Percentiles rank a stretch among this genome's conserved stretches.
phyloP scores from a whole-genome alignment of 37 sponge, comb jelly and placozoan genomes.

The Chondrilla cf. caribensis region DNA sequence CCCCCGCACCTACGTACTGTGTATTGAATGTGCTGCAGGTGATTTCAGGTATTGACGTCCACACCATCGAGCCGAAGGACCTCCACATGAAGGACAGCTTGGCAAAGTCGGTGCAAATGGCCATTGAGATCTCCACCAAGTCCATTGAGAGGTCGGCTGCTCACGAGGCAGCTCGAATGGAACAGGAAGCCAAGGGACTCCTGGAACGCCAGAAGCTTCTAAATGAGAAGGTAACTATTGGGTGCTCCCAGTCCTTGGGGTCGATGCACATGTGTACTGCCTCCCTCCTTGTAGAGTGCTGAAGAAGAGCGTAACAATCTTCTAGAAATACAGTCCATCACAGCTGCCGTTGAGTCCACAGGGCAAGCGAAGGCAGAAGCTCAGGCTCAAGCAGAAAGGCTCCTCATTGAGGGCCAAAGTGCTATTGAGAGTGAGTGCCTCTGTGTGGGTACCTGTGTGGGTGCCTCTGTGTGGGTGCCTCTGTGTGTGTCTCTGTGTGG shows the following conservation, averaged over 20 bases:
- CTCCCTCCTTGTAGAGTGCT: conserved; percentile 37
- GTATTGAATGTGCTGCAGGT: no score
- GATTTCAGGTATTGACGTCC: conserved; percentile 88
- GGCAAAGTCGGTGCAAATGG: conserved; percentile 93
- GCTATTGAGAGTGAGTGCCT: conserved; percentile 74
- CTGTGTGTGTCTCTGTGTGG: no score
- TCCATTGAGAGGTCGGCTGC: conserved; percentile 81
- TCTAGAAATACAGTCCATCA: conserved; percentile 82
- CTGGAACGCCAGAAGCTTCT: conserved; percentile 89
- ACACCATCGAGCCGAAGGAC: conserved; percentile 90
- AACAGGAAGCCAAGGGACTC: conserved; percentile 83
- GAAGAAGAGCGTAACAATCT: conserved; percentile 77
- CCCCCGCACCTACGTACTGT: no score
- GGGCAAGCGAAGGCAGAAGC: conserved; percentile 94
- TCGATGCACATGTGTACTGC: not conserved
- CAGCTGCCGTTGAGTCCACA: conserved; percentile 91
- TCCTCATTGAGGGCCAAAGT: conserved; percentile 90
- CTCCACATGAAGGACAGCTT: conserved; percentile 86
- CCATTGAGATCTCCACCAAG: conserved; percentile 94
- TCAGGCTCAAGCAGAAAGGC: conserved; percentile 79
- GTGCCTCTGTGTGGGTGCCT: no score
- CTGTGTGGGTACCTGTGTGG: conserved; percentile 2
- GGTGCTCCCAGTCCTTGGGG: no score
- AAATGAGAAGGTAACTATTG: conserved; percentile 82
- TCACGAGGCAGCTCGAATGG: conserved; percentile 88